Evolutionary conservation across 2,888 invertebrate species (phyloP).

Genomic region (Amaurobius ferox): DNA sequence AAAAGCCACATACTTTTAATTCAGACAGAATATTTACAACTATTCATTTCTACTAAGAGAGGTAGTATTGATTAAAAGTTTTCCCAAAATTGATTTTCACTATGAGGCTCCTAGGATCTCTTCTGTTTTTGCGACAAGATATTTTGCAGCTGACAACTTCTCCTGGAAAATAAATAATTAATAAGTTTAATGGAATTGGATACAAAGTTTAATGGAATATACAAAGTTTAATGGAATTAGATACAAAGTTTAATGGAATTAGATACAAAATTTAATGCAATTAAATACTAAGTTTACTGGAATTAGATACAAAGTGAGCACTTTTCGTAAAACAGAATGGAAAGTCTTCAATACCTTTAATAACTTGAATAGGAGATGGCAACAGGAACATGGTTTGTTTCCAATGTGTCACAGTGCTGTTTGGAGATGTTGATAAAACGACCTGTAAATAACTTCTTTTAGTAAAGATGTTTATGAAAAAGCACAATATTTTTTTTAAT

Average conservation of each 20-base stretch:
- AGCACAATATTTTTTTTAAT: too few relatives aligned
- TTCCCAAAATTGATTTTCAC: slow-evolving; percentile 60
- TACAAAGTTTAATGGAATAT: too few relatives aligned
- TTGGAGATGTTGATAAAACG: slow-evolving; percentile 88
- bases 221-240: too few relatives aligned
- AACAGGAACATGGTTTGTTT: slow-evolving; percentile 94
- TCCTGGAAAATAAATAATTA: slow-evolving; percentile 22
- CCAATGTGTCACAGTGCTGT: slow-evolving; percentile 90
- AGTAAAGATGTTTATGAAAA: too few relatives aligned
- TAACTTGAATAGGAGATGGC: slow-evolving; percentile 84
- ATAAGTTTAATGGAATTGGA: too few relatives aligned
- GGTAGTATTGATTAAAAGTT: slow-evolving; percentile 50
- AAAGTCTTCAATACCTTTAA: too few relatives aligned
- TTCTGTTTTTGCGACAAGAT: slow-evolving; percentile 61
- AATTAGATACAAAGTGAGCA: too few relatives aligned
- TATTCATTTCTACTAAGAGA: slow-evolving; percentile 39
- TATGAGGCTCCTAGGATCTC: slow-evolving; percentile 65
- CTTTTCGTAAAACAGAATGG: too few relatives aligned
- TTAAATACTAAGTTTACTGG: too few relatives aligned
- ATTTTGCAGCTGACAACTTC: slow-evolving; percentile 36
- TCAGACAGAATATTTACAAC: slow-evolving; percentile 27
- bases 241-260: too few relatives aligned
- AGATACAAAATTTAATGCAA: too few relatives aligned
- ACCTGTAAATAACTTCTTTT: too few relatives aligned
- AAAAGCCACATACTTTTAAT: background rate